These are phyloP conservation scores for Polymixis lichenea DNA, from an alignment of 2,888 invertebrate species.

Conservation along the genomic window DNA sequence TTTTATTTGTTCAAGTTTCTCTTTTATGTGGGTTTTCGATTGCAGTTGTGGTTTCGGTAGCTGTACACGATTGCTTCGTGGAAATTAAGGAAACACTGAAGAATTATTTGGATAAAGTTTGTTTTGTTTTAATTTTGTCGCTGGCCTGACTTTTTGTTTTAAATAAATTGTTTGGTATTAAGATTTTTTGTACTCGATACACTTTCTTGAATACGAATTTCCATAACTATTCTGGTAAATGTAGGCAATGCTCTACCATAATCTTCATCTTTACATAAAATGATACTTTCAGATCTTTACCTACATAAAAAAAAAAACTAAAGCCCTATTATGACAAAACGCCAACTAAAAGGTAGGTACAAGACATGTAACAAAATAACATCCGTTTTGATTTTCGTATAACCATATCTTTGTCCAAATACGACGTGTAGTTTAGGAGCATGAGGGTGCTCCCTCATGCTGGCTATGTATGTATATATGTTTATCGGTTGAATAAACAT, in stretches of 20 bases:
- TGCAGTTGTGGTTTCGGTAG: conserved; percentile 1
- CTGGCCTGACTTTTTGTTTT: background rate
- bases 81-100: conserved; percentile 10
- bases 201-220: background rate
- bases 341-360: background rate
- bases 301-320: background rate
- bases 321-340: background rate
- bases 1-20: conserved; percentile 35
- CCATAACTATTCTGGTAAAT: no score
- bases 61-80: background rate
- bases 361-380: background rate
- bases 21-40: conserved; percentile 10
- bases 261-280: background rate
- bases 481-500: no score
- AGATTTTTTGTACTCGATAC: background rate
- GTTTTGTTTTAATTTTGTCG: background rate
- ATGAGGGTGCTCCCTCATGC: no score
- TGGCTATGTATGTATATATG: no score
- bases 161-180: background rate
- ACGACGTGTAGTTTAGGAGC: background rate
- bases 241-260: background rate
- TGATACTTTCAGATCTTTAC: no score
- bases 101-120: background rate
- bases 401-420: background rate
- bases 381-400: background rate